These are phyloP conservation scores for Todus mexicanus DNA, from an alignment of 2,797 vertebrate species.

Conservation along the genomic window DNA sequence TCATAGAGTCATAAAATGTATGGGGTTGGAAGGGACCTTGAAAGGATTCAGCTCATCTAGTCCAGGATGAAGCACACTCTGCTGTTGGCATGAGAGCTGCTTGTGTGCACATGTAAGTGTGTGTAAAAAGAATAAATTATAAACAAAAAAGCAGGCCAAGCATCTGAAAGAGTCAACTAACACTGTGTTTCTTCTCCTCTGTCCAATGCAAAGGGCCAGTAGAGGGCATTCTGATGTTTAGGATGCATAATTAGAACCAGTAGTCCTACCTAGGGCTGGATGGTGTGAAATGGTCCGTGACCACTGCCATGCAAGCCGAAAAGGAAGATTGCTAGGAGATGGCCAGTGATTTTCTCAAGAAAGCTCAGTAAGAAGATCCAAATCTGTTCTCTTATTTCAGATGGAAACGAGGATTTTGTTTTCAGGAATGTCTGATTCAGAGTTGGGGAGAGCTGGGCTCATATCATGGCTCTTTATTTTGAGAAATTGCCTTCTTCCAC, in stretches of 20 bases:
- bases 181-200: neutral
- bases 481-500: too few species aligned
- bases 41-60: too few species aligned
- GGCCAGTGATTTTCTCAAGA: neutral
- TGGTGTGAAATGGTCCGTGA: neutral
- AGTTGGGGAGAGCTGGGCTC: neutral
- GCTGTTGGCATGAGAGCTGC: neutral
- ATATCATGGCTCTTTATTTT: neutral
- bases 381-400: neutral
- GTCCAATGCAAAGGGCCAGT: too few species aligned
- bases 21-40: too few species aligned
- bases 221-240: neutral
- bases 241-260: too few species aligned
- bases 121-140: neutral
- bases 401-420: neutral
- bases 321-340: neutral
- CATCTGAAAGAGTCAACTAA: neutral
- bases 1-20: too few species aligned
- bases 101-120: rapidly evolving
- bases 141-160: neutral
- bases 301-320: neutral
- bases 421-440: neutral
- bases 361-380: neutral
- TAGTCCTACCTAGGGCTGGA: neutral
- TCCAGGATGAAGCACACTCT: too few species aligned